Conservation (phyloP, 37 sponge, comb jelly and placozoan genomes). For the Aplysina aerophoba region DNA sequence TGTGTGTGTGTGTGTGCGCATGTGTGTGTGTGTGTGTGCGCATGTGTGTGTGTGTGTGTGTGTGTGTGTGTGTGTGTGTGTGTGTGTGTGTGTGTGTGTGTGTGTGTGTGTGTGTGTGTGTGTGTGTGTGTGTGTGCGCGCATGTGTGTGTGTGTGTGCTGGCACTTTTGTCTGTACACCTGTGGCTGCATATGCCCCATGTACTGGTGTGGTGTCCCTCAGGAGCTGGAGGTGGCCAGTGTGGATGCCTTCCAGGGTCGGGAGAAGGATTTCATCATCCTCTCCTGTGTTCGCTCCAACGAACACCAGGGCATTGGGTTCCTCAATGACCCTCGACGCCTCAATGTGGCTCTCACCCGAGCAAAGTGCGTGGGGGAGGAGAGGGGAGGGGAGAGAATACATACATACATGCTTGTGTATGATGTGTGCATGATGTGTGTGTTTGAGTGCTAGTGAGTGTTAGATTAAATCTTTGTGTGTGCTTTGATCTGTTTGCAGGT, state of each 20-base stretch:
- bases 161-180: no score
- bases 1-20: no score
- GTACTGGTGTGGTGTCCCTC: not conserved
- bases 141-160: constrained; percentile 3
- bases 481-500: constrained; percentile 14
- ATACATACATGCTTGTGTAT: not conserved
- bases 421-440: not conserved
- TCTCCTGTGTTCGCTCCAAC: constrained; percentile 93
- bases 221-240: constrained; percentile 96
- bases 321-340: constrained; percentile 93
- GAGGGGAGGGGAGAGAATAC: not conserved
- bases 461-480: no score
- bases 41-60: constrained; percentile 39
- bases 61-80: constrained; percentile 21
- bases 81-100: constrained; percentile 33
- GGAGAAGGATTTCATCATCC: constrained; percentile 96
- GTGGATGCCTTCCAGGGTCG: constrained; percentile 99
- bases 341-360: constrained; percentile 96
- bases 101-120: constrained; percentile 47
- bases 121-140: constrained; percentile 36
- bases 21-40: constrained; percentile 4
- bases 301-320: constrained; percentile 98
- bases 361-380: constrained; percentile 67
- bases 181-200: not conserved
- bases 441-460: constrained; percentile 2